Evolutionary conservation across 2,888 invertebrate genomes (phyloP).

Genomic region (Xanthorhoe designata): DNA sequence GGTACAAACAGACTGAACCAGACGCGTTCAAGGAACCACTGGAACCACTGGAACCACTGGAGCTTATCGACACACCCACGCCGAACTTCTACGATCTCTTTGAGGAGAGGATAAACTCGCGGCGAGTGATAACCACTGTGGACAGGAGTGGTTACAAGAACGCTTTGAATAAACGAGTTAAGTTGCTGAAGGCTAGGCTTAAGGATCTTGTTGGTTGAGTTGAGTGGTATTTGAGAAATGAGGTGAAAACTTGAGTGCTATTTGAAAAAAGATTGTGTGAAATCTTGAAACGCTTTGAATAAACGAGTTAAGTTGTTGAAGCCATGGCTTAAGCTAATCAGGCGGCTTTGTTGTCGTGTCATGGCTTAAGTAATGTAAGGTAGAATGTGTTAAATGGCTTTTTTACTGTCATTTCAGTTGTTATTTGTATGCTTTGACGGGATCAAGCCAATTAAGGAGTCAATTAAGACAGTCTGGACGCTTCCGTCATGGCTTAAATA

Average conservation of each 20-base stretch:
- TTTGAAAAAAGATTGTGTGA: neutral
- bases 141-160: slow-evolving; percentile 71
- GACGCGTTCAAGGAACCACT: slow-evolving; percentile 29
- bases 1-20: slow-evolving; percentile 46
- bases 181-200: slow-evolving; percentile 70
- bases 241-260: neutral
- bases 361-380: no score
- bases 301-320: slow-evolving; percentile 1
- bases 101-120: slow-evolving; percentile 62
- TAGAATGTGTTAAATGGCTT: no score
- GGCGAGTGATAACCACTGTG: slow-evolving; percentile 52
- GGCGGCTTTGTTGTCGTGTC: neutral
- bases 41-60: slow-evolving; percentile 10
- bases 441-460: no score
- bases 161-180: slow-evolving; percentile 76
- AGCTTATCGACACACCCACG: slow-evolving; percentile 70
- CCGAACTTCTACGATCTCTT: slow-evolving; percentile 78
- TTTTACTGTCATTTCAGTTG: no score
- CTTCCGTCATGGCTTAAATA: no score
- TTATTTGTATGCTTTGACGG: no score
- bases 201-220: slow-evolving; percentile 73
- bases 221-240: neutral
- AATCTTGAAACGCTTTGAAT: slow-evolving; percentile 5
- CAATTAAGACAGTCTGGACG: no score
- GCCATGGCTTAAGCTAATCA: neutral